Base-by-base conservation (phyloP, 1,140 invertebrate genomes). In the Diachasmimorpha longicaudata region DNA sequence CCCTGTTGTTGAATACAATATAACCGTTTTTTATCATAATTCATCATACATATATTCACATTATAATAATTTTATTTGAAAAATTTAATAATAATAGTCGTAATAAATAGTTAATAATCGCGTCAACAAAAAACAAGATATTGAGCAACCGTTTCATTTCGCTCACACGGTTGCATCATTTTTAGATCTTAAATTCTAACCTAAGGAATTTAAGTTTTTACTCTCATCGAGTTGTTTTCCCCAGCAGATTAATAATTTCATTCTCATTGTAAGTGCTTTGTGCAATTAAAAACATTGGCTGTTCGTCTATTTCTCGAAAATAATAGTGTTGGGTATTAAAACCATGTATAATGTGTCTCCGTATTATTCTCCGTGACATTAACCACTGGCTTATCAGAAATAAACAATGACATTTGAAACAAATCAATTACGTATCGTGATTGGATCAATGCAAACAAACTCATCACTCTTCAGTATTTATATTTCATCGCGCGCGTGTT, bases 1-100 rank as follows among this genome's bases (percentile, higher is more conserved):
- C 87, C 86, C 86, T 88, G 86, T 88, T 83, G 77, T 86, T 83
- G 80, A 88, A 88, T 88, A 85, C 79, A 86, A 87, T 86, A 84
- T 84, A 85, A 85, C 76, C 80, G 78, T 36, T 68, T 68, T 52
- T 52, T 52, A 82, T 76, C 80, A 84, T 79, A 82, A 84, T 81
- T 23, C 75, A 74, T 77, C 76, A 77, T 80, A 80, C 77, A 74
- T 81, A 80, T 82, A 82, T 83, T 81, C 75, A 78, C 79, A 79
- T 81, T 78, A 66, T 73, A 80, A 80, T 81, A 80, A 81, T 80
- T 83, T 70, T 78, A 82, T 74, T 80, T 74, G 77, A 81, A 79
- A 70, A 76, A 71, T 77, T 78, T 77, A 74, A 83, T 82, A 84
- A 79, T 44, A 84, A 83, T 82, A 79, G 81, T 81, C 75, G 55